Conservation (phyloP, 2,797 vertebrate genomes). For the Hylomyscus alleni region DNA sequence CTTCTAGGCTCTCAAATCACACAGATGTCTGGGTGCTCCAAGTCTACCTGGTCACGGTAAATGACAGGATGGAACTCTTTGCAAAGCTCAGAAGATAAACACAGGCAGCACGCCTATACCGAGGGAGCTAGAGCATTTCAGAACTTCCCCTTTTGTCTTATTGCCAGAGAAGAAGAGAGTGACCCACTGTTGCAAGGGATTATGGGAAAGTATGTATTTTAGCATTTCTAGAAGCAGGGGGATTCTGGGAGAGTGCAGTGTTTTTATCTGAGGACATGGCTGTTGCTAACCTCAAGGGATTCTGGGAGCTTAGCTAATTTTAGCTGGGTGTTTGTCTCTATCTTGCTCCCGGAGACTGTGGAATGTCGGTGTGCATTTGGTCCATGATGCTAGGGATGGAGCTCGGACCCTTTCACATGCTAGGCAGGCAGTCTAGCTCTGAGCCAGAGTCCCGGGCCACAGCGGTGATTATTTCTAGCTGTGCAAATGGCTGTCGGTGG, state of each 20-base stretch:
- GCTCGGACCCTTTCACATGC: neutral
- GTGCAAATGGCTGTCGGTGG: neutral
- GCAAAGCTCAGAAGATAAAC: conserved; percentile 4
- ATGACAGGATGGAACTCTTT: neutral
- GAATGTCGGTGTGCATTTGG: neutral
- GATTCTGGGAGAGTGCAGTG: conserved; percentile 36
- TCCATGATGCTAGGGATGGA: neutral
- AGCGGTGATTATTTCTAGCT: conserved; percentile 23
- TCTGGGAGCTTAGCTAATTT: conserved; percentile 59
- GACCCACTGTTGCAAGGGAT: neutral
- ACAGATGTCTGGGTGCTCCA: conserved; percentile 22
- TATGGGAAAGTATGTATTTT: conserved; percentile 63
- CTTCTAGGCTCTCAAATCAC: neutral
- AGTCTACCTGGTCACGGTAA: neutral
- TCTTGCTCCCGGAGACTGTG: neutral
- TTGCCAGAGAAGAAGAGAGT: neutral
- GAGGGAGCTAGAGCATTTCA: neutral
- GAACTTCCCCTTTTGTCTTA: conserved; percentile 24
- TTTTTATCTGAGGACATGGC: conserved; percentile 47
- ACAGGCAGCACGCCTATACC: rapidly evolving
- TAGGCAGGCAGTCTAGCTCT: neutral
- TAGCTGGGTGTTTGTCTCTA: neutral
- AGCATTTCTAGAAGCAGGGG: conserved; percentile 15
- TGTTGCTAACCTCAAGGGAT: conserved; percentile 26
- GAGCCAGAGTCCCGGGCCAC: neutral